Evolutionary conservation across 2,888 invertebrate genomes (phyloP).

Genomic region (Diaperis boleti): DNA sequence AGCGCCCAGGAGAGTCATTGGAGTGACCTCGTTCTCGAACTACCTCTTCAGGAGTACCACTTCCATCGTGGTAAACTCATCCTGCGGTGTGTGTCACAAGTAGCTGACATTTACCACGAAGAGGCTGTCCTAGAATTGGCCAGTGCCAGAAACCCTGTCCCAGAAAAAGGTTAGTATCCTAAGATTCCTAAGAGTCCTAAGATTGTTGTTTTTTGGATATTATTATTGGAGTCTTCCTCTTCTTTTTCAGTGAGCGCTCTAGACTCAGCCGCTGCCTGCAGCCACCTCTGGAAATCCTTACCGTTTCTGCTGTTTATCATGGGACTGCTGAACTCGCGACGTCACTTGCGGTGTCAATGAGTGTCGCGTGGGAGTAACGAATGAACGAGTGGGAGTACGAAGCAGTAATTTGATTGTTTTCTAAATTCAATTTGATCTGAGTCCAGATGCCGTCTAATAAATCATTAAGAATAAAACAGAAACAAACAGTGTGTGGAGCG

Average conservation of each 20-base stretch:
- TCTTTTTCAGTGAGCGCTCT: slow-evolving; percentile 54
- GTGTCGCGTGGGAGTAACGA: not conserved
- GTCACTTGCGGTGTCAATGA: not conserved
- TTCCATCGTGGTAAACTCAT: slow-evolving; percentile 75
- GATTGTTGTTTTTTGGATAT: not conserved
- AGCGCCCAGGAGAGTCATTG: slow-evolving; percentile 69
- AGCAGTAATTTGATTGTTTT: not conserved
- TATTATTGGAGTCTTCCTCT: not conserved
- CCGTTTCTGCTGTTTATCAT: too few relatives aligned
- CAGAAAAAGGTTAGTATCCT: slow-evolving; percentile 67
- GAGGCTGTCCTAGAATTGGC: slow-evolving; percentile 78
- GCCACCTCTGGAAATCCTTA: too few relatives aligned
- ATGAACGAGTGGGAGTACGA: not conserved
- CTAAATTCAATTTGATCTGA: too few relatives aligned
- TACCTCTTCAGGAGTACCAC: slow-evolving; percentile 71
- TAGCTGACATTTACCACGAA: slow-evolving; percentile 77
- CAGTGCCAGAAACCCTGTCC: slow-evolving; percentile 81
- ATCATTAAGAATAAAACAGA: too few relatives aligned
- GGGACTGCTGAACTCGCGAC: too few relatives aligned
- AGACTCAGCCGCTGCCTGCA: slow-evolving; percentile 45
- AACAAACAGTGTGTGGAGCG: too few relatives aligned
- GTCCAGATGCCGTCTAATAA: too few relatives aligned
- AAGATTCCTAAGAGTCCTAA: not conserved
- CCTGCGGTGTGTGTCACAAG: slow-evolving; percentile 78
- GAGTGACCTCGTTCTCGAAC: slow-evolving; percentile 72